Conservation (phyloP, 1,140 invertebrate genomes). For the Uloborus diversus region DNA sequence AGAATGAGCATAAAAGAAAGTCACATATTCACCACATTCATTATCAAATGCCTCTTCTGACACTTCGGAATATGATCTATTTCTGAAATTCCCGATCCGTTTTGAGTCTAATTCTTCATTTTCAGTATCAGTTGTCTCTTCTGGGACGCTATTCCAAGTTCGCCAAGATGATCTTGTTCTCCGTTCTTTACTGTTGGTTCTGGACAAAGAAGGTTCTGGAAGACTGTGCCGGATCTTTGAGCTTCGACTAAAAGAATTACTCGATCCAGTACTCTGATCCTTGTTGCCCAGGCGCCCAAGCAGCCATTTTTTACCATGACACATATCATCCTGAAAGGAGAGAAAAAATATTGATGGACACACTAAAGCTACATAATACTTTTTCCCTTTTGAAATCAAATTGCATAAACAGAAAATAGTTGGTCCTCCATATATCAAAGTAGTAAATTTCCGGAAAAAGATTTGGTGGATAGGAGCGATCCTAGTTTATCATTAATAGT, state of each 20-base stretch:
- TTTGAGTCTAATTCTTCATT: conserved; percentile 64
- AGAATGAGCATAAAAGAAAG: conserved; percentile 60
- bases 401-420: no score
- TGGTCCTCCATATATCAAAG: no score
- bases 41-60: conserved; percentile 59
- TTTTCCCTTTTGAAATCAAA: no score
- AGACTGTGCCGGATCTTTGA: conserved; percentile 40
- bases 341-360: not conserved
- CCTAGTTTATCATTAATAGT: no score
- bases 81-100: not conserved
- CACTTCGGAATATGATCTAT: conserved; percentile 29
- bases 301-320: conserved; percentile 34
- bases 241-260: conserved; percentile 18
- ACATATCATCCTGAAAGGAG: conserved; percentile 29
- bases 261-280: conserved; percentile 30
- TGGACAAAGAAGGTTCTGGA: conserved; percentile 28
- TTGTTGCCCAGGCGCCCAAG: conserved; percentile 19
- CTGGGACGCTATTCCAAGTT: conserved; percentile 62
- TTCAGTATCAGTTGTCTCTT: conserved; percentile 68
- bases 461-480: no score
- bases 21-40: conserved; percentile 60
- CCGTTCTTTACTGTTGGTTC: not conserved
- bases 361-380: no score
- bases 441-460: no score
- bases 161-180: conserved; percentile 64